Conservation (phyloP, 2,797 vertebrate genomes). For the Phrynocephalus guinanensis region DNA sequence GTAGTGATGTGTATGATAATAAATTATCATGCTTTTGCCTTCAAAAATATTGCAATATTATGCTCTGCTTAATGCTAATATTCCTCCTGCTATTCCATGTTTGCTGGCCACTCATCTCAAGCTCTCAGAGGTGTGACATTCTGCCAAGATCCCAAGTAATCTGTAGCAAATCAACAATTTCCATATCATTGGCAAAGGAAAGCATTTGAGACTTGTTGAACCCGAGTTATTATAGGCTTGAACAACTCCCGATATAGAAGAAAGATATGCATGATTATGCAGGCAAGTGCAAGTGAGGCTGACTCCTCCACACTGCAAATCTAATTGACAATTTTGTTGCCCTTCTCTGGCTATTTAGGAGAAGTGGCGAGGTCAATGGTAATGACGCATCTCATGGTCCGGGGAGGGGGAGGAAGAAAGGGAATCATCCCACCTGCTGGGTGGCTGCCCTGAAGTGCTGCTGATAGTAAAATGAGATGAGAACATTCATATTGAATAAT, state of each 20-base stretch:
- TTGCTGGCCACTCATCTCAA: slow-evolving; percentile 37
- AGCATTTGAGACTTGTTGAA: slow-evolving; percentile 79
- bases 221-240: slow-evolving; percentile 77
- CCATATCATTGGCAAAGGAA: slow-evolving; percentile 72
- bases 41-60: slow-evolving; percentile 11
- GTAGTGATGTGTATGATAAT: slow-evolving; percentile 21
- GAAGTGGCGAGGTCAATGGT: slow-evolving; percentile 80
- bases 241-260: slow-evolving; percentile 72
- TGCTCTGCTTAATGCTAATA: slow-evolving; percentile 41
- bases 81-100: slow-evolving; percentile 42
- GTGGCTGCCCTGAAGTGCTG: neutral
- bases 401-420: too few relatives aligned
- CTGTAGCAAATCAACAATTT: slow-evolving; percentile 74
- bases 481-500: slow-evolving; percentile 14
- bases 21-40: neutral
- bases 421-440: neutral
- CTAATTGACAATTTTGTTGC: slow-evolving; percentile 83
- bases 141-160: slow-evolving; percentile 69
- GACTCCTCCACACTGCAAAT: slow-evolving; percentile 70
- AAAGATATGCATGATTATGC: slow-evolving; percentile 77
- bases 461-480: neutral
- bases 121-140: slow-evolving; percentile 59
- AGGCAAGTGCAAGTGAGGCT: slow-evolving; percentile 72
- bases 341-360: slow-evolving; percentile 80
- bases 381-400: slow-evolving; percentile 75